These are phyloP conservation scores for Chaetura pelagica DNA, from an alignment of 2,113 vertebrate genomes.

Conservation along the genomic window DNA sequence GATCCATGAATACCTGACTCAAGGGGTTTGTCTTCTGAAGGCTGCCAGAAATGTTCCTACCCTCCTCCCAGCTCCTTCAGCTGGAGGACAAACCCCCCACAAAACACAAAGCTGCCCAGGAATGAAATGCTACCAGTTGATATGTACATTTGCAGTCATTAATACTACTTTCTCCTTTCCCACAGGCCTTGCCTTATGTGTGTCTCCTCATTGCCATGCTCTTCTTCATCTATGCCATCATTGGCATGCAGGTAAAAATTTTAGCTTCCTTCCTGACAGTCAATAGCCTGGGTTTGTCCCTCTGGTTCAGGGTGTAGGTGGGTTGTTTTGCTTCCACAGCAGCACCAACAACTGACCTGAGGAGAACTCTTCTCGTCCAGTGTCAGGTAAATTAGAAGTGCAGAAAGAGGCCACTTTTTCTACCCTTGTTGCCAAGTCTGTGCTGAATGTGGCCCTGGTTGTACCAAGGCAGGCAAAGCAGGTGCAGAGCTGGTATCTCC, in stretches of 20 bases:
- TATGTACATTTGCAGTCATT: not conserved
- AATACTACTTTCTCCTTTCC: not conserved
- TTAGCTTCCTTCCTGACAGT: not conserved
- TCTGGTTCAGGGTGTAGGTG: not conserved
- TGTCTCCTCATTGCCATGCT: conserved; percentile 98
- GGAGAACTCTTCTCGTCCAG: not conserved
- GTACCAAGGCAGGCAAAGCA: not conserved
- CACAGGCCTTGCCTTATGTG: conserved; percentile 93
- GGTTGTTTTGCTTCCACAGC: not conserved
- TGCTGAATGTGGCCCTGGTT: not conserved
- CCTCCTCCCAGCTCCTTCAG: not conserved
- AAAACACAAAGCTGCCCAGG: not conserved
- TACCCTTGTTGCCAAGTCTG: not conserved
- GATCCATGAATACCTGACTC: not conserved
- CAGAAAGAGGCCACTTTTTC: not conserved
- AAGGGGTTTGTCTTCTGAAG: not conserved
- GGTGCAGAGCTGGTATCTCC: not conserved
- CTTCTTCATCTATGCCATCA: conserved; percentile 98
- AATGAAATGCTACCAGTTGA: not conserved
- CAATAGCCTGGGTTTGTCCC: not conserved
- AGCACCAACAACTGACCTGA: not conserved
- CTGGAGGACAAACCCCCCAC: not conserved
- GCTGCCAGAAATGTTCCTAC: not conserved
- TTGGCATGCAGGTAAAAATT: conserved; percentile 92
- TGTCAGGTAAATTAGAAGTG: not conserved